Conservation (phyloP, 1,140 invertebrate genomes). For the Drosophila sproati region DNA sequence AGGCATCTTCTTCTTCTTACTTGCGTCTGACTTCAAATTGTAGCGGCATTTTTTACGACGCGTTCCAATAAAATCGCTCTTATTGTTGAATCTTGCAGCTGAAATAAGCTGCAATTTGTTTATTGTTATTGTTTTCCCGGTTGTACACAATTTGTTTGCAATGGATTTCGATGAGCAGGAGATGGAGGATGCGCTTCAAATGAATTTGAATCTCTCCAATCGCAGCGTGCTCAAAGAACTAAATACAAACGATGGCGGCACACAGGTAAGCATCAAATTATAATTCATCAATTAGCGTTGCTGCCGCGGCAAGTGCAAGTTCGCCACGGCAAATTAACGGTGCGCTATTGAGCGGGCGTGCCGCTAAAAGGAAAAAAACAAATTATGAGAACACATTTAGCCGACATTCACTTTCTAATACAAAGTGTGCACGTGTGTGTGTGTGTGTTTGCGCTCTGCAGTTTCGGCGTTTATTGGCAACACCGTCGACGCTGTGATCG, state of each 20-base stretch:
- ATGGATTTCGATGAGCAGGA: slow-evolving; percentile 54
- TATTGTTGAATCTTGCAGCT: slow-evolving; percentile 4
- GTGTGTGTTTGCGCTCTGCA: slow-evolving; percentile 13
- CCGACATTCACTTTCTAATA: slow-evolving; percentile 48
- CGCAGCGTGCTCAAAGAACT: slow-evolving; percentile 65
- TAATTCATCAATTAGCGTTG: slow-evolving; percentile 27
- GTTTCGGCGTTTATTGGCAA: slow-evolving; percentile 35
- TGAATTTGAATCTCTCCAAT: slow-evolving; percentile 24
- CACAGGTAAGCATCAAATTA: slow-evolving; percentile 53
- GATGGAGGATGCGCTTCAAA: slow-evolving; percentile 3
- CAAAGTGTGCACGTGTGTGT: neutral
- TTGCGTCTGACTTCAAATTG: slow-evolving; percentile 59
- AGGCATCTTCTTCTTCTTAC: slow-evolving; percentile 8
- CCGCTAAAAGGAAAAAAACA: slow-evolving; percentile 4
- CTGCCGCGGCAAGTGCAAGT: slow-evolving; percentile 5
- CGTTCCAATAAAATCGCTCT: neutral
- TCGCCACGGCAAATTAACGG: slow-evolving; percentile 5
- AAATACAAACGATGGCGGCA: slow-evolving; percentile 63
- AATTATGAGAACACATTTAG: slow-evolving; percentile 7
- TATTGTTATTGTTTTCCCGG: slow-evolving; percentile 9
- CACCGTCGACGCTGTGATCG: slow-evolving; percentile 23
- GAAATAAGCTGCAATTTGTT: neutral
- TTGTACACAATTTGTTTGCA: neutral
- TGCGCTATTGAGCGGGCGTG: slow-evolving; percentile 20
- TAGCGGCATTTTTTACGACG: slow-evolving; percentile 60